Conservation (phyloP, 2,797 vertebrate genomes). For the Rhynchotus rufescens region DNA sequence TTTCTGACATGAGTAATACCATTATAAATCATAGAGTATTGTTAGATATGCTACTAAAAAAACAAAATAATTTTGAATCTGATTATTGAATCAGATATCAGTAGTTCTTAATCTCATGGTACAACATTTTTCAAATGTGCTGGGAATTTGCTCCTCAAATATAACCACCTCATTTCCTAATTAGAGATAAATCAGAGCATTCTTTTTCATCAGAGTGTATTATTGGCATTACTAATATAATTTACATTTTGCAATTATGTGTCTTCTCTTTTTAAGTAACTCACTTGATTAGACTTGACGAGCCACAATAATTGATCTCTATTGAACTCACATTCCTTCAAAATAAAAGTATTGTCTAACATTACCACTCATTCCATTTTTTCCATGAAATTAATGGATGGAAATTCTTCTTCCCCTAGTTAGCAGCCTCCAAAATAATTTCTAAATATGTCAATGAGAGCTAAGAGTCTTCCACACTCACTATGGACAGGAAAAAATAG, state of each 20-base stretch:
- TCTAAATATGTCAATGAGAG: not conserved
- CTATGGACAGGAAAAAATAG: not conserved
- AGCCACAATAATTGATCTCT: not conserved
- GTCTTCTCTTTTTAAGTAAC: not conserved
- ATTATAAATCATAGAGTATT: not conserved
- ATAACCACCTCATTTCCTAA: not conserved
- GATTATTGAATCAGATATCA: not conserved
- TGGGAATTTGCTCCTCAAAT: not conserved
- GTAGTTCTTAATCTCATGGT: not conserved
- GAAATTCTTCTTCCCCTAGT: not conserved
- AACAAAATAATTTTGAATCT: not conserved
- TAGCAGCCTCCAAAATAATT: not conserved
- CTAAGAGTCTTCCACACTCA: not conserved
- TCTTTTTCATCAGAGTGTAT: not conserved
- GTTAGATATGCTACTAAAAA: not conserved
- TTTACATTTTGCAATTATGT: not conserved
- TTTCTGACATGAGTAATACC: not conserved
- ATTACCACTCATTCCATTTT: not conserved
- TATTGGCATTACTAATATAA: not conserved
- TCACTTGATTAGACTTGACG: not conserved
- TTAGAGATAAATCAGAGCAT: not conserved
- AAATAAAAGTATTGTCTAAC: not conserved
- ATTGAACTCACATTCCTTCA: not conserved
- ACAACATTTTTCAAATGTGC: too few relatives aligned
- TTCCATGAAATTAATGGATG: not conserved